Base-by-base conservation (phyloP, 2,113 vertebrate genomes). In the Otolemur garnettii region DNA sequence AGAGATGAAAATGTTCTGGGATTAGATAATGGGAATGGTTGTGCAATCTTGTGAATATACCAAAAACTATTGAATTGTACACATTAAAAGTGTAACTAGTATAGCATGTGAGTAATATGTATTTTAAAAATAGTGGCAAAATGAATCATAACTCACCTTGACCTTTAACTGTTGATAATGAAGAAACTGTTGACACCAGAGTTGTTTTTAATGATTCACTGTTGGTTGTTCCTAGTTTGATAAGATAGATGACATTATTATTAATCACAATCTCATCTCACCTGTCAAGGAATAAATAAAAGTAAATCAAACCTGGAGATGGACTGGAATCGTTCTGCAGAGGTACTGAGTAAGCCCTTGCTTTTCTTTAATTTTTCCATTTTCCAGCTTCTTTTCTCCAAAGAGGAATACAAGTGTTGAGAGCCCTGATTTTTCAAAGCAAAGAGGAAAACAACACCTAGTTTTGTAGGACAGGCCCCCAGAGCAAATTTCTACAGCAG, bases 211-310 rank as follows among this genome's bases (percentile, higher is more conserved):
- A 28, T 72, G 24, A 26, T 78, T 78, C 95, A 35, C 19, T 92
- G 10, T 12, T 90, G 22, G 35, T 33, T 79, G 72, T 93, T 97
- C 97, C 95, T 98, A 97, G 86, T 97, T 98, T 97, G 97, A 98
- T 96, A 96, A 96, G 92, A 98, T 50, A 98, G 96, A 98, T 91
- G 71, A 95, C 84, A 87, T 90, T 66, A 78, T 96, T 96, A 93
- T 94, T 97, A 97, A 97, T 66, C 19, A 95, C 18, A 42, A 68
- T 95, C 92, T 95, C 68, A 88, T 95, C 86, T 91, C 0, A 0
- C 92, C 94, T 97, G 88, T 92, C 92, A 97, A 97, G 50, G 38
- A 90, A 95, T 92, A 91, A 90, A 82, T 75, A 64, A 81, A 60
- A 97, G 19, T 93, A 84, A 97, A 90, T 93, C 79, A 93, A 87